These are phyloP conservation scores for Amphipyra tragopoginis DNA, from an alignment of 2,888 invertebrate species.

Conservation along the genomic window DNA sequence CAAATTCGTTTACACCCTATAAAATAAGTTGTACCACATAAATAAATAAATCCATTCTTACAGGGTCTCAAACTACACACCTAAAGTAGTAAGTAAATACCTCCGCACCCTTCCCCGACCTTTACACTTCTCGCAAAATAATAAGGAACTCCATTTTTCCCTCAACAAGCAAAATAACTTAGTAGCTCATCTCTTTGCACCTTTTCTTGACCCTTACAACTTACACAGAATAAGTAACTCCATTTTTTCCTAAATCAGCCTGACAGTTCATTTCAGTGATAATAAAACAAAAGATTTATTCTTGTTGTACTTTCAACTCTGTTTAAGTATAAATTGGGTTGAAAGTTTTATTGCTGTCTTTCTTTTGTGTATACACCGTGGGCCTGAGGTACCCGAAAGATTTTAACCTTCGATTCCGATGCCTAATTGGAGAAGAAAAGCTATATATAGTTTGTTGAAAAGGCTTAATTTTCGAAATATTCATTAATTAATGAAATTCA, in stretches of 20 bases:
- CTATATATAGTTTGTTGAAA: too few relatives aligned
- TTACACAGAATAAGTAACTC: slow-evolving; percentile 39
- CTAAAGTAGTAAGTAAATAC: slow-evolving; percentile 42
- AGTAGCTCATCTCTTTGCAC: slow-evolving; percentile 35
- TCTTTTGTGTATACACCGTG: too few relatives aligned
- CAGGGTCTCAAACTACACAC: slow-evolving; percentile 5
- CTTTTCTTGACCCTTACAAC: slow-evolving; percentile 43
- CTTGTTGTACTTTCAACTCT: slow-evolving; percentile 1
- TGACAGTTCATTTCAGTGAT: slow-evolving; percentile 41
- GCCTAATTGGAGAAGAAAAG: too few relatives aligned
- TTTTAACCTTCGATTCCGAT: too few relatives aligned
- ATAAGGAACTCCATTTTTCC: slow-evolving; percentile 39
- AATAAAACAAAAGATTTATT: slow-evolving; percentile 22
- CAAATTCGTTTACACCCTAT: too few relatives aligned
- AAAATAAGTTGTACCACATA: too few relatives aligned
- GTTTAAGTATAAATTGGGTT: not conserved
- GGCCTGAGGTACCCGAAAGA: too few relatives aligned
- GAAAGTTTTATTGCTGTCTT: too few relatives aligned
- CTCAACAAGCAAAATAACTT: slow-evolving; percentile 33
- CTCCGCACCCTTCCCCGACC: slow-evolving; percentile 27
- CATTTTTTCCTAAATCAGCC: slow-evolving; percentile 31
- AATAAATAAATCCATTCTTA: slow-evolving; percentile 5
- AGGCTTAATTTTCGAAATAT: too few relatives aligned
- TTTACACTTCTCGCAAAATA: slow-evolving; percentile 43
- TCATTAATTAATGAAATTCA: too few relatives aligned